phyloP scores from a whole-genome alignment of 2,888 invertebrate species.

The Elmis aenea region DNA sequence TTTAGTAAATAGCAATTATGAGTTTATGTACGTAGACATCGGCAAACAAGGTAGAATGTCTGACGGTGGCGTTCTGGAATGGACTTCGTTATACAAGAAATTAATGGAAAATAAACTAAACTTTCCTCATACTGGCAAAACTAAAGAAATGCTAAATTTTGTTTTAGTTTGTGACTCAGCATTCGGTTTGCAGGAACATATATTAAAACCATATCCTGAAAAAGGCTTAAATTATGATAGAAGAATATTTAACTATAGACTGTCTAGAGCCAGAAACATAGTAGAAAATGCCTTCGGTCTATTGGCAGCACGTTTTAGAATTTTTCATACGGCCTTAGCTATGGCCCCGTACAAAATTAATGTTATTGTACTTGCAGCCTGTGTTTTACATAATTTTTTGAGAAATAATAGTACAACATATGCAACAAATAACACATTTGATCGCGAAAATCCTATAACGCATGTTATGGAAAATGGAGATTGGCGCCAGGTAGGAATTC shows the following conservation, averaged over 20 bases:
- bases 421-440: not conserved
- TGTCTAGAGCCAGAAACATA: no score
- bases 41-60: conserved; percentile 21
- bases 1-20: conserved; percentile 19
- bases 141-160: conserved; percentile 16
- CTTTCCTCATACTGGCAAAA: conserved; percentile 10
- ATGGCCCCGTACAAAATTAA: conserved; percentile 15
- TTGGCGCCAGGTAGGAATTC: not conserved
- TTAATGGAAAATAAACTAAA: conserved; percentile 11
- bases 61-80: conserved; percentile 21
- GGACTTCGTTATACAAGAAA: conserved; percentile 13
- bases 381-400: conserved; percentile 21
- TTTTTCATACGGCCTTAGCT: conserved; percentile 17
- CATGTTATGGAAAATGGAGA: not conserved
- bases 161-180: conserved; percentile 12
- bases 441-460: conserved; percentile 1
- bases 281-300: conserved; percentile 23
- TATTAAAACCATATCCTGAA: conserved; percentile 10
- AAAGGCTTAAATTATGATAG: conserved; percentile 15
- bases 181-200: conserved; percentile 17
- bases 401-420: conserved; percentile 2
- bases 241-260: conserved; percentile 17
- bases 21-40: no score
- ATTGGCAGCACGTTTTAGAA: conserved; percentile 15
- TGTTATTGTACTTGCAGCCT: conserved; percentile 13